A percentile compares a stretch with the other conserved stretches of the same genome.
Evolutionary conservation across 2,888 invertebrate genomes (phyloP).

Genomic region (Teinopalpus imperialis): DNA sequence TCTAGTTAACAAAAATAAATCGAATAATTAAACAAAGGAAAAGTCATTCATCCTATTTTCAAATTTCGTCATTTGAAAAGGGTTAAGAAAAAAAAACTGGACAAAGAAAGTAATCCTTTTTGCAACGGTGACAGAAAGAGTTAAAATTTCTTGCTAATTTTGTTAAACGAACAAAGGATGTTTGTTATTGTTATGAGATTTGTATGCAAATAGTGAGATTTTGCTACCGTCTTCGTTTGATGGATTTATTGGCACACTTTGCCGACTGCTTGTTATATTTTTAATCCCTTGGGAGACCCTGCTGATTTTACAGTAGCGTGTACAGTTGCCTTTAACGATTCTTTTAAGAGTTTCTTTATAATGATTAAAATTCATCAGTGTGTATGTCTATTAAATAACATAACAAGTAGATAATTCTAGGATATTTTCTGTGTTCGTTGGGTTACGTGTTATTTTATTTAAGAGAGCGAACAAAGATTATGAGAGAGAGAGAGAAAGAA

Average conservation of each 20-base stretch:
- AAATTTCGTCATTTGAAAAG: slow-evolving; percentile 37
- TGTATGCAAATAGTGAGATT: slow-evolving; percentile 80
- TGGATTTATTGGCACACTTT: slow-evolving; percentile 51
- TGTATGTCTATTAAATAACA: too few relatives aligned
- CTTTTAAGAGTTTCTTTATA: too few relatives aligned
- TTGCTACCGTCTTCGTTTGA: slow-evolving; percentile 66
- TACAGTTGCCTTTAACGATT: slow-evolving; percentile 32
- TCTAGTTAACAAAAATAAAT: too few relatives aligned
- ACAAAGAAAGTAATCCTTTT: slow-evolving; percentile 44
- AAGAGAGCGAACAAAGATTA: too few relatives aligned
- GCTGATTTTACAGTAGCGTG: slow-evolving; percentile 48
- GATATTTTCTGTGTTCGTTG: too few relatives aligned
- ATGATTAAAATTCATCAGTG: too few relatives aligned
- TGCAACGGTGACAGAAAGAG: slow-evolving; percentile 61
- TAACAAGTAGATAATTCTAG: too few relatives aligned
- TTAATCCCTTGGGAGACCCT: slow-evolving; percentile 45
- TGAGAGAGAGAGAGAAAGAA: too few relatives aligned
- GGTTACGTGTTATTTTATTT: too few relatives aligned
- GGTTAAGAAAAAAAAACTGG: slow-evolving; percentile 25
- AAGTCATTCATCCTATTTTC: background rate
- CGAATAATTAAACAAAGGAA: background rate
- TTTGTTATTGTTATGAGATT: slow-evolving; percentile 56
- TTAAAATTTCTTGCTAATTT: slow-evolving; percentile 58
- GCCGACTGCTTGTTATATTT: slow-evolving; percentile 42
- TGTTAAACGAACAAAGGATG: slow-evolving; percentile 50